phyloP scores from a whole-genome alignment of 1,140 invertebrate species.

The Heliothis virescens region DNA sequence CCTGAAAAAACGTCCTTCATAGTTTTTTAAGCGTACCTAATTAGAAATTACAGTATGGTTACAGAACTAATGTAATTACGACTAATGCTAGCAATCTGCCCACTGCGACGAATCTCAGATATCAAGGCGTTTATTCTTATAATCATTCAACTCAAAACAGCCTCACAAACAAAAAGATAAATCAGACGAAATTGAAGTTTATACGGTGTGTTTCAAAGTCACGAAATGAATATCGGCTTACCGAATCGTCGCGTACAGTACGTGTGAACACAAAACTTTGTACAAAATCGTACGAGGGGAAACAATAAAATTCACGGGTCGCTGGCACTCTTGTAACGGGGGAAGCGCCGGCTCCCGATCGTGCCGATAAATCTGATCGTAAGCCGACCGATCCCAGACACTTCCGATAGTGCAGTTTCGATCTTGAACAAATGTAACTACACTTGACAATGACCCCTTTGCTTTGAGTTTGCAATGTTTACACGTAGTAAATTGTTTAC shows the following conservation, averaged over 20 bases:
- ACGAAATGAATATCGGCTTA: slow-evolving; percentile 45
- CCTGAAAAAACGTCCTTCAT: background rate
- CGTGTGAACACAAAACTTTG: slow-evolving; percentile 60
- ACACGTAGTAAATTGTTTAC: slow-evolving; percentile 38
- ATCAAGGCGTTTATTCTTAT: background rate
- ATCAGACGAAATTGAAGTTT: slow-evolving; percentile 23
- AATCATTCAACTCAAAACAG: background rate
- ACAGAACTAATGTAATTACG: slow-evolving; percentile 18
- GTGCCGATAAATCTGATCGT: slow-evolving; percentile 57
- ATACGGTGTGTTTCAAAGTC: slow-evolving; percentile 28
- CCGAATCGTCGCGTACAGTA: slow-evolving; percentile 37
- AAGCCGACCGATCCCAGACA: slow-evolving; percentile 55
- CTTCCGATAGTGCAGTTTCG: slow-evolving; percentile 51
- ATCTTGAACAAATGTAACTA: slow-evolving; percentile 35
- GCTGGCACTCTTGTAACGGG: slow-evolving; percentile 52
- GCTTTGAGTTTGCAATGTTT: slow-evolving; percentile 13
- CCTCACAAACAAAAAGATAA: background rate
- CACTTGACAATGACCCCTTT: slow-evolving; percentile 42
- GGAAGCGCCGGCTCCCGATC: slow-evolving; percentile 44
- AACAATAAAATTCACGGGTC: slow-evolving; percentile 78
- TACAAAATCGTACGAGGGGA: slow-evolving; percentile 56
- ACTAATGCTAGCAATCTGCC: background rate
- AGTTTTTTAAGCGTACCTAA: background rate
- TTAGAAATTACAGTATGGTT: background rate
- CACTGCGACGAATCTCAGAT: background rate